phyloP scores from a whole-genome alignment of 2,797 vertebrate genomes.

The Pagetopsis macropterus region DNA sequence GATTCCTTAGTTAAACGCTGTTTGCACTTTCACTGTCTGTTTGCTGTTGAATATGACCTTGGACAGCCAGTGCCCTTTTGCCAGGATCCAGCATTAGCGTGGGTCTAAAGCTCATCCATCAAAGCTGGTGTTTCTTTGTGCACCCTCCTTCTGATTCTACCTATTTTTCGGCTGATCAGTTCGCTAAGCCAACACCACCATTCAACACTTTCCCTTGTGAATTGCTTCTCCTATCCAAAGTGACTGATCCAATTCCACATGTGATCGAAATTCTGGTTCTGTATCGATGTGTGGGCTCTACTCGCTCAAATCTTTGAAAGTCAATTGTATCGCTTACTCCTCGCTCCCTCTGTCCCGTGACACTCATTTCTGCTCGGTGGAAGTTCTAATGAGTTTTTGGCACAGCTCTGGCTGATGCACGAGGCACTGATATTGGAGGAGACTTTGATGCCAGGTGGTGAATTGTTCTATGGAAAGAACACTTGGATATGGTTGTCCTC shows the following conservation, averaged over 20 bases:
- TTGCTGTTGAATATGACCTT: constrained; percentile 17
- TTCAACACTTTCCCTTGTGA: constrained; percentile 36
- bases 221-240: constrained; percentile 54
- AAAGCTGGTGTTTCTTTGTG: constrained; percentile 39
- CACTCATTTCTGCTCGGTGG: constrained; percentile 62
- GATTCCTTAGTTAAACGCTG: constrained; percentile 2
- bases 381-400: constrained; percentile 75
- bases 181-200: constrained; percentile 26
- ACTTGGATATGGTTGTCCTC: constrained; percentile 45
- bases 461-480: constrained; percentile 54
- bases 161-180: constrained; percentile 49
- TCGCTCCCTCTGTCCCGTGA: constrained; percentile 51
- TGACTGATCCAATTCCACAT: constrained; percentile 61
- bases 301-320: constrained; percentile 62
- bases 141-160: constrained; percentile 38
- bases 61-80: constrained; percentile 14
- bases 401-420: constrained; percentile 59
- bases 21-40: constrained; percentile 15
- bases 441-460: constrained; percentile 71
- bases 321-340: constrained; percentile 57
- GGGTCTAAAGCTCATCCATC: constrained; percentile 60
- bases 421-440: constrained; percentile 49
- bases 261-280: constrained; percentile 45
- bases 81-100: constrained; percentile 50
- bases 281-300: constrained; percentile 37